phyloP scores from a whole-genome alignment of 2,888 invertebrate species.

The Dasysyrphus albostriatus region DNA sequence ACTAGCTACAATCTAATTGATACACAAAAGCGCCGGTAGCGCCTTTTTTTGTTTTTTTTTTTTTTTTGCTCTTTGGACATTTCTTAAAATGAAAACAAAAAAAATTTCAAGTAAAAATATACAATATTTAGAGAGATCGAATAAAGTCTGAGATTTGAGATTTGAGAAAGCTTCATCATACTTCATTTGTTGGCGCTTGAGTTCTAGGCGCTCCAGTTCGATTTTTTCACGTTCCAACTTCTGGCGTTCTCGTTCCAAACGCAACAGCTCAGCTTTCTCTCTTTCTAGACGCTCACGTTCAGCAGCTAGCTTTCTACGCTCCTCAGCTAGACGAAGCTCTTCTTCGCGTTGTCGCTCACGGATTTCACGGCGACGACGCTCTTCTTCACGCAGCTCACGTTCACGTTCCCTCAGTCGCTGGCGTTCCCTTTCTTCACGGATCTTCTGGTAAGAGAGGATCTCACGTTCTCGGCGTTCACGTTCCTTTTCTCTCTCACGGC shows the following conservation, averaged over 20 bases:
- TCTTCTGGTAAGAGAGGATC: conserved; percentile 91
- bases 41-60: conserved; percentile 32
- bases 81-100: conserved; percentile 46
- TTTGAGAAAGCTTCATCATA: conserved; percentile 80
- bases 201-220: conserved; percentile 92
- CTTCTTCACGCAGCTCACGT: conserved; percentile 91
- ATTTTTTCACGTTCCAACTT: conserved; percentile 90
- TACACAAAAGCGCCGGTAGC: conserved; percentile 69
- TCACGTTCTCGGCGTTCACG: conserved; percentile 85
- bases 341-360: conserved; percentile 94
- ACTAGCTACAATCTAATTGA: conserved; percentile 64
- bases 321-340: conserved; percentile 91
- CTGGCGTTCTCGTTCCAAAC: conserved; percentile 93
- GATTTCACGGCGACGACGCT: conserved; percentile 90
- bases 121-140: conserved; percentile 46
- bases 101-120: conserved; percentile 44
- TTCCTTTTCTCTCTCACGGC: conserved; percentile 79
- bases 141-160: conserved; percentile 60
- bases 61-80: not conserved
- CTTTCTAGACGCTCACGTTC: conserved; percentile 95
- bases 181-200: conserved; percentile 92
- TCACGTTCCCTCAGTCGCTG: conserved; percentile 93
- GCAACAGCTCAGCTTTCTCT: conserved; percentile 93
- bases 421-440: conserved; percentile 91
- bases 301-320: conserved; percentile 91